These are phyloP conservation scores for Leuciscus idus DNA, from an alignment of 2,113 vertebrate genomes.

Conservation along the genomic window DNA sequence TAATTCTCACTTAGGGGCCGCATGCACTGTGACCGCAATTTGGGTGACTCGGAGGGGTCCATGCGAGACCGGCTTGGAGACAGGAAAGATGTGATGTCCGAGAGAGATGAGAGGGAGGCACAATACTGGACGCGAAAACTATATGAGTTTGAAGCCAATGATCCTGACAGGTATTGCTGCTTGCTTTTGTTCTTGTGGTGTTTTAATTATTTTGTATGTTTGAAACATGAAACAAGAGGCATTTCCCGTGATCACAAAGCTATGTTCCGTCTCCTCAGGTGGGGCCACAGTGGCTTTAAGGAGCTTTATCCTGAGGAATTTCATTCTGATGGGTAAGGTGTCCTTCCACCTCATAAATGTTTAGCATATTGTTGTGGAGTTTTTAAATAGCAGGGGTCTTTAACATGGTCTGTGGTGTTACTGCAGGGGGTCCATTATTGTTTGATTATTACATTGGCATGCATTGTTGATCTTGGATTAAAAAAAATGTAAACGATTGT, in stretches of 20 bases:
- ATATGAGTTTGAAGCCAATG: constrained; percentile 89
- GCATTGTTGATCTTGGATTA: neutral
- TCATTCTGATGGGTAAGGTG: constrained; percentile 84
- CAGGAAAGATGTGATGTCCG: constrained; percentile 67
- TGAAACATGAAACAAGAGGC: neutral
- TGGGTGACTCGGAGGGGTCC: constrained; percentile 75
- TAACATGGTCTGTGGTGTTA: neutral
- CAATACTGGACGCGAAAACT: constrained; percentile 91
- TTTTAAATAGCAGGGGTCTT: neutral
- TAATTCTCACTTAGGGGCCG: constrained; percentile 72
- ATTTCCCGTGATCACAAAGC: neutral
- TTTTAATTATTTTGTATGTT: neutral
- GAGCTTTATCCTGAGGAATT: constrained; percentile 97
- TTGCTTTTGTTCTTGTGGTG: neutral
- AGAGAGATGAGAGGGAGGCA: constrained; percentile 83
- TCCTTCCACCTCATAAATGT: neutral
- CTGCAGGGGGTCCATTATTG: neutral
- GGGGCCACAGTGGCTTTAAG: constrained; percentile 98
- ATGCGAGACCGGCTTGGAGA: constrained; percentile 70
- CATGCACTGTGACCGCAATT: constrained; percentile 91
- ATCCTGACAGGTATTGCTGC: constrained; percentile 87
- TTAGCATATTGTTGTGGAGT: neutral
- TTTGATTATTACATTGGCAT: neutral
- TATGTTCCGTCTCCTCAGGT: constrained; percentile 65
- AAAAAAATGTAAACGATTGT: neutral